These are phyloP conservation scores for Plotosus lineatus DNA, from an alignment of 2,113 vertebrate species.

Conservation along the genomic window DNA sequence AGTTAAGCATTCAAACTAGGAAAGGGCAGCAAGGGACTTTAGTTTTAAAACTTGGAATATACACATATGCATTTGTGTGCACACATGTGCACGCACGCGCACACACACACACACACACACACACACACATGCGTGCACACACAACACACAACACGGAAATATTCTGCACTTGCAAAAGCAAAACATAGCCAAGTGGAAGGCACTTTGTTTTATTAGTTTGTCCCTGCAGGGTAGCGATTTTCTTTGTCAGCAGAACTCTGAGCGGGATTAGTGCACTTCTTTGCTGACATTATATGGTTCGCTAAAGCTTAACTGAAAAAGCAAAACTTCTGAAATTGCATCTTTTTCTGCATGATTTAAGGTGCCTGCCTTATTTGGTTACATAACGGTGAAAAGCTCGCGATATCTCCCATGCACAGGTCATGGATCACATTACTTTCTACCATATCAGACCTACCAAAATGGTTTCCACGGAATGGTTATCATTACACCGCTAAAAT, in stretches of 20 bases:
- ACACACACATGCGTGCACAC: slow-evolving; percentile 28
- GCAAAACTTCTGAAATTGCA: slow-evolving; percentile 2
- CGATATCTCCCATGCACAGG: too few relatives aligned
- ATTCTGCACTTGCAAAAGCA: neutral
- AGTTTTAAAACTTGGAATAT: slow-evolving; percentile 30
- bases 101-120: slow-evolving; percentile 35
- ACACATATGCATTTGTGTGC: neutral
- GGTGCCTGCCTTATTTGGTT: neutral
- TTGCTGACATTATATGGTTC: neutral
- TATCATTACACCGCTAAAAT: neutral
- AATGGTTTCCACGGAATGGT: neutral
- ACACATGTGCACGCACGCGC: neutral
- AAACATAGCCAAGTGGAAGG: neutral
- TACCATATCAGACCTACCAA: neutral
- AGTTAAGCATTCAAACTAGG: slow-evolving; percentile 46
- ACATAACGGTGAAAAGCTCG: neutral
- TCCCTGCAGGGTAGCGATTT: slow-evolving; percentile 6
- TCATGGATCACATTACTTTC: slow-evolving; percentile 11
- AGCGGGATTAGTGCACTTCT: neutral
- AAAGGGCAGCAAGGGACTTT: slow-evolving; percentile 25
- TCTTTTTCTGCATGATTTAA: neutral
- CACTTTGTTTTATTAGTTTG: slow-evolving; percentile 21
- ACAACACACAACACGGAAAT: slow-evolving; percentile 24
- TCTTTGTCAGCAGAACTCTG: slow-evolving; percentile 13
- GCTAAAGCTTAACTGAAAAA: neutral